Evolutionary conservation across 2,797 vertebrate genomes (phyloP), one percentile per base, ranked within the genome.

Genomic region (Urophycis tenuis): DNA sequence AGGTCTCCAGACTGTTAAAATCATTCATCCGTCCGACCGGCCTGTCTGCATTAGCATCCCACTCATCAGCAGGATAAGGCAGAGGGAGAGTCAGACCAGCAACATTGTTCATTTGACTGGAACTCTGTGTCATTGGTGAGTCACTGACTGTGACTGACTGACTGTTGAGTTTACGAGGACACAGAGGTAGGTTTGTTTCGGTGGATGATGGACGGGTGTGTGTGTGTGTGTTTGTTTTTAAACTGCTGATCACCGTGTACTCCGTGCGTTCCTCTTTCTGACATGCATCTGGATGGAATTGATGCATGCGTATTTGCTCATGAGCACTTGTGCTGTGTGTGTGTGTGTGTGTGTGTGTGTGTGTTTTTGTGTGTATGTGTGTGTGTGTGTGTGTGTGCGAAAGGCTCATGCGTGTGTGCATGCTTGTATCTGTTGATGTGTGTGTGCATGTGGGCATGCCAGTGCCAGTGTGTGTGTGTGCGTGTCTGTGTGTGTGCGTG

Each of bases 401-500:
- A n/a, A n/a, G n/a, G n/a, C n/a, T n/a, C n/a, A n/a, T n/a, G n/a
- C n/a, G n/a, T n/a, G n/a, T 5, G 41, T 49, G 31, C 19, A 17
- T 32, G 36, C 41, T 15, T 31, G 39, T 22, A 41, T 17, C 2
- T 31, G 73, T n/a, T 14, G 78, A 77, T 82, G 72, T 73, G 74
- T 77, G 72, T 12, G 32, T 78, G 72, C 71, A 34, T 69, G 74
- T 22, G 34, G n/a, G n/a, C n/a, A n/a, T n/a, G n/a, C n/a, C n/a
- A n/a, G n/a, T n/a, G n/a, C n/a, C n/a, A n/a, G n/a, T 41, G 41
- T 17, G 12, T 45, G 41, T 36, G 35, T 36, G 5, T 36, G 60
- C 30, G 60, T 22, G 9, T 14, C 79, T 81, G 71, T 36, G 70
- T 85, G 83, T 87, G 87, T 80, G 80, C 87, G 81, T 81, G 49